These are phyloP conservation scores for Graptemys geographica DNA, from an alignment of 2,797 vertebrate genomes.

Conservation along the genomic window DNA sequence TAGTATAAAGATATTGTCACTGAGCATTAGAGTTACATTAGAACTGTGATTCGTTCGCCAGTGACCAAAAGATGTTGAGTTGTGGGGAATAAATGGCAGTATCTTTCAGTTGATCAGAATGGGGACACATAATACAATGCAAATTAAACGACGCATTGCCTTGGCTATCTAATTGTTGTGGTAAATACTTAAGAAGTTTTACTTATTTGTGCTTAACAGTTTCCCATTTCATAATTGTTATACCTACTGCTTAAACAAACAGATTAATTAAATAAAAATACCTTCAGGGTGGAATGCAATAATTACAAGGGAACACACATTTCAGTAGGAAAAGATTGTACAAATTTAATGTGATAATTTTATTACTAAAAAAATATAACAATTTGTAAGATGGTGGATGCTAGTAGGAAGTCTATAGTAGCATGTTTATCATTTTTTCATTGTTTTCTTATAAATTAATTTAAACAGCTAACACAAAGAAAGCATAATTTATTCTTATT, in stretches of 20 bases:
- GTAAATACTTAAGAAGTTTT: conserved; percentile 25
- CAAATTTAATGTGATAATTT: conserved; percentile 37
- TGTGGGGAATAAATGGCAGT: background rate
- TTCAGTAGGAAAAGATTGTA: conserved; percentile 19
- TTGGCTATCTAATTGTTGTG: conserved; percentile 5
- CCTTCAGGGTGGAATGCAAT: conserved; percentile 41
- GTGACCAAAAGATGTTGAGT: background rate
- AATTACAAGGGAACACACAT: conserved; percentile 66
- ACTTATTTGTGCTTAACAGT: conserved; percentile 1
- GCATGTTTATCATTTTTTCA: conserved; percentile 21
- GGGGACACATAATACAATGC: conserved; percentile 46
- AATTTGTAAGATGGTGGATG: conserved; percentile 8
- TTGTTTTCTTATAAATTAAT: conserved; percentile 40
- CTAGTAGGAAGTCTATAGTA: conserved; percentile 12
- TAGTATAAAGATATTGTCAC: conserved; percentile 2
- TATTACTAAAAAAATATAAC: conserved; percentile 27
- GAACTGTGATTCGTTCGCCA: conserved; percentile 10
- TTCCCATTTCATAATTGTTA: background rate
- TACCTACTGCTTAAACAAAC: conserved; percentile 25
- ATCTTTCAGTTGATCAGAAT: conserved; percentile 44
- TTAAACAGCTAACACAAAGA: conserved; percentile 1
- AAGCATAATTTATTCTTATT: conserved; percentile 21
- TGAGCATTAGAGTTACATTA: conserved; percentile 31
- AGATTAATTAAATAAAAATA: conserved; percentile 41
- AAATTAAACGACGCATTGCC: conserved; percentile 42